A percentile compares a stretch with the other conserved stretches of the same genome.
Conservation (phyloP, 2,888 invertebrate species). For the Trachelus stipa region DNA sequence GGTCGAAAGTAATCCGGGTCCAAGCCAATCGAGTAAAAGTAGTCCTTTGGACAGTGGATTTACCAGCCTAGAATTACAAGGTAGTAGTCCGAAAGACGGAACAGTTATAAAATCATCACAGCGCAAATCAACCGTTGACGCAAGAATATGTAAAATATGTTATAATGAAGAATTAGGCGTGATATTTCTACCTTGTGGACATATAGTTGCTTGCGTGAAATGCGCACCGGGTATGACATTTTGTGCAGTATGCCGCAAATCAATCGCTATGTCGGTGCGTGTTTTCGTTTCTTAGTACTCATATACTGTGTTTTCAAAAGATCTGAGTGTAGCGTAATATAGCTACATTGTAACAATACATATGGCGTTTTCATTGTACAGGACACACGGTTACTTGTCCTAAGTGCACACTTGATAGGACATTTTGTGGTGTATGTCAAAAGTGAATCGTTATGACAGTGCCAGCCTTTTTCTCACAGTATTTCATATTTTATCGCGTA, state of each 20-base stretch:
- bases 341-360: neutral
- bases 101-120: neutral
- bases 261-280: conserved; percentile 31
- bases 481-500: conserved; percentile 34
- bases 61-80: neutral
- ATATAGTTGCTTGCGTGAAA: conserved; percentile 87
- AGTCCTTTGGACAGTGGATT: neutral
- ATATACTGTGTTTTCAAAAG: neutral
- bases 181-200: conserved; percentile 91
- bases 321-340: neutral
- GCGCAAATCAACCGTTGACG: conserved; percentile 32
- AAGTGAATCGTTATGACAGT: neutral
- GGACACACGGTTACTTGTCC: neutral
- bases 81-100: conserved; percentile 20
- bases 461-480: conserved; percentile 45
- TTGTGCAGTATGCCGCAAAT: conserved; percentile 86
- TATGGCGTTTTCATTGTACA: neutral
- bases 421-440: neutral
- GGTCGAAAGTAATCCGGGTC: neutral
- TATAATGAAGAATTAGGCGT: conserved; percentile 85
- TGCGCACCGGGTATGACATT: conserved; percentile 85
- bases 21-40: neutral
- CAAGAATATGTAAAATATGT: conserved; percentile 87
- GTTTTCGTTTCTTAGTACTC: conserved; percentile 70
- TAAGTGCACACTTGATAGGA: neutral